Evolutionary conservation across 1,140 invertebrate species (phyloP).

Genomic region (Scaptomyza hsui): DNA sequence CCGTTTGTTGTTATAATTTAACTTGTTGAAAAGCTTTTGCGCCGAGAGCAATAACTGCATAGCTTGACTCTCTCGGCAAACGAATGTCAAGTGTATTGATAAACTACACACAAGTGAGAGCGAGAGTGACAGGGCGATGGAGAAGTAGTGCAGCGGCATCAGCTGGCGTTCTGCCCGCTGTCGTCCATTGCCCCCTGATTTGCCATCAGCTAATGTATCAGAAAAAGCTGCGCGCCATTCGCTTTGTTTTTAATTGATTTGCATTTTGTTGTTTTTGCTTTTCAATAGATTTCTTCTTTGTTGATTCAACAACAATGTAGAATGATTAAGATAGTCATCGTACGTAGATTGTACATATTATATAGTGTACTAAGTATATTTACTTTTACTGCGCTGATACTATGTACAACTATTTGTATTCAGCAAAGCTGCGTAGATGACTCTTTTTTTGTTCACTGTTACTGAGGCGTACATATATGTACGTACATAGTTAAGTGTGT

Average conservation of each 20-base stretch:
- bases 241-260: conserved; percentile 53
- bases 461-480: too few relatives aligned
- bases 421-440: conserved; percentile 18
- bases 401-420: background rate
- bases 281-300: conserved; percentile 53
- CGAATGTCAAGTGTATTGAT: conserved; percentile 19
- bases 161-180: conserved; percentile 53
- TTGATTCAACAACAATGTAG: conserved; percentile 31
- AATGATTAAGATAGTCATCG: conserved; percentile 23
- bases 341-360: background rate
- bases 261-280: conserved; percentile 27
- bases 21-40: conserved; percentile 46
- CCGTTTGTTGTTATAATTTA: conserved; percentile 31
- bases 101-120: conserved; percentile 36
- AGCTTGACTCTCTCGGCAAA: background rate
- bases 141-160: conserved; percentile 46
- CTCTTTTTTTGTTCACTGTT: conserved; percentile 12
- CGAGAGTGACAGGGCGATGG: conserved; percentile 1
- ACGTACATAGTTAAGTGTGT: conserved; percentile 9
- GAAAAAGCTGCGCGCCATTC: conserved; percentile 31
- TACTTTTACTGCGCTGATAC: background rate
- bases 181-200: conserved; percentile 64
- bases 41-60: conserved; percentile 12
- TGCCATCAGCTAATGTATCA: conserved; percentile 12
- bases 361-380: conserved; percentile 7